A percentile compares a stretch with the other conserved stretches of the same genome.
Evolutionary conservation across 2,113 vertebrate genomes (phyloP).

Genomic region (Poeciliopsis turrubarensis): DNA sequence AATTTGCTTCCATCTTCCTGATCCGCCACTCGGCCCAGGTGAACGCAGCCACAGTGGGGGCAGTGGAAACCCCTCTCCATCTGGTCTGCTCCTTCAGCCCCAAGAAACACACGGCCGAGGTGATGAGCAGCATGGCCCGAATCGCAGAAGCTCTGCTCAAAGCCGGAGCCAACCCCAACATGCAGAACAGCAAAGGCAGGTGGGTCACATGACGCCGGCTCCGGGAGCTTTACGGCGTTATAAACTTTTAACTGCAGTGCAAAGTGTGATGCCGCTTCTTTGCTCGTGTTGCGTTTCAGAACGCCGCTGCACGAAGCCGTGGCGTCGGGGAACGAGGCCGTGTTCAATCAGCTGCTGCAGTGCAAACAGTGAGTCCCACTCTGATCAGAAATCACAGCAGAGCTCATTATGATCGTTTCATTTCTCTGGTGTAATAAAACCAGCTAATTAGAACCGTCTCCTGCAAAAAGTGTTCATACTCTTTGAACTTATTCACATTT

Average conservation of each 20-base stretch:
- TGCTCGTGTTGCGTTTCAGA: conserved; percentile 69
- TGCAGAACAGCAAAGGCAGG: conserved; percentile 96
- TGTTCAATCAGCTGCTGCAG: conserved; percentile 94
- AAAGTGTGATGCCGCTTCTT: not conserved
- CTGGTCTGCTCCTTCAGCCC: conserved; percentile 91
- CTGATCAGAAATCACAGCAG: not conserved
- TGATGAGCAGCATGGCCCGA: conserved; percentile 91
- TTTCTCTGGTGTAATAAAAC: too few species aligned
- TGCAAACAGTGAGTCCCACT: conserved; percentile 92
- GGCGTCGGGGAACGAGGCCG: conserved; percentile 90
- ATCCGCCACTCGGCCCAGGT: conserved; percentile 93
- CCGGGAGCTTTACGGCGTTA: not conserved
- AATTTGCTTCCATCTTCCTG: conserved; percentile 94
- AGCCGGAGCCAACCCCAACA: conserved; percentile 94
- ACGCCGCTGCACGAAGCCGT: conserved; percentile 93
- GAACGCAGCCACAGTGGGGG: conserved; percentile 91
- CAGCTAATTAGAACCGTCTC: too few species aligned
- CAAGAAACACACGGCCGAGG: conserved; percentile 87
- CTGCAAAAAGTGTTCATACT: too few species aligned
- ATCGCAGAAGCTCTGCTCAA: conserved; percentile 92
- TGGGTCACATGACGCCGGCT: conserved; percentile 26
- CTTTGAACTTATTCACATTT: too few species aligned
- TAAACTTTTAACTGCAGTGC: too few species aligned
- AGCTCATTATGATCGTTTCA: not conserved
- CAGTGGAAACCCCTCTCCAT: conserved; percentile 94